Evolutionary conservation across 2,113 vertebrate genomes (phyloP).

Genomic region (Antigone vipio): DNA sequence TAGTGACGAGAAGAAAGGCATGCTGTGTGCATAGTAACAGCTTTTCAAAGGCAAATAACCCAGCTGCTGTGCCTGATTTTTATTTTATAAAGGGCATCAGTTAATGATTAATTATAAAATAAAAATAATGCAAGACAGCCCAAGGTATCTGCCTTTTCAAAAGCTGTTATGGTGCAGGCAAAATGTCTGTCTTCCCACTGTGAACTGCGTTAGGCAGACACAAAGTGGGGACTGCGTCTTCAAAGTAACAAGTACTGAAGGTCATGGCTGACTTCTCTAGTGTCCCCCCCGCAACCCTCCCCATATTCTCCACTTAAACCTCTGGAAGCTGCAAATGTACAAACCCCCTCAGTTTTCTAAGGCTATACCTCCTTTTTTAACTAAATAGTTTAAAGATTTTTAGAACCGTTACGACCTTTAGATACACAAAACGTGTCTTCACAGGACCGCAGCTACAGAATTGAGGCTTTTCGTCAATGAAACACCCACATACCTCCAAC

Average conservation of each 20-base stretch:
- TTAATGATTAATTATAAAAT: conserved; percentile 10
- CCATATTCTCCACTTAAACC: neutral
- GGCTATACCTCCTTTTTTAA: neutral
- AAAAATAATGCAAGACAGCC: neutral
- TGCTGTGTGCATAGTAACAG: neutral
- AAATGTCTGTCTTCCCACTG: neutral
- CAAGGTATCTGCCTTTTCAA: neutral
- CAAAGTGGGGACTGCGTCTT: neutral
- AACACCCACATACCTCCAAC: neutral
- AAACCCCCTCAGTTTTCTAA: neutral
- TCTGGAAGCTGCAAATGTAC: neutral
- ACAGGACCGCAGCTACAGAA: neutral
- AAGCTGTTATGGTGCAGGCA: neutral
- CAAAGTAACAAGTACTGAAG: neutral
- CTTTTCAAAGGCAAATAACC: conserved; percentile 9
- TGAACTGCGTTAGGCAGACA: neutral
- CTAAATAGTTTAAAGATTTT: neutral
- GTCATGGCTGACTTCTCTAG: neutral
- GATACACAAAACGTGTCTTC: neutral
- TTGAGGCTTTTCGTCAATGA: neutral
- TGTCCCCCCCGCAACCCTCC: too few relatives aligned
- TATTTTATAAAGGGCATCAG: conserved; percentile 11
- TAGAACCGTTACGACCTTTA: neutral
- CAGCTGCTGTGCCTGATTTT: neutral
- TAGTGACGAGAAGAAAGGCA: neutral